Evolutionary conservation across 1,140 invertebrate genomes (phyloP).

Genomic region (Hycleus cichorii): DNA sequence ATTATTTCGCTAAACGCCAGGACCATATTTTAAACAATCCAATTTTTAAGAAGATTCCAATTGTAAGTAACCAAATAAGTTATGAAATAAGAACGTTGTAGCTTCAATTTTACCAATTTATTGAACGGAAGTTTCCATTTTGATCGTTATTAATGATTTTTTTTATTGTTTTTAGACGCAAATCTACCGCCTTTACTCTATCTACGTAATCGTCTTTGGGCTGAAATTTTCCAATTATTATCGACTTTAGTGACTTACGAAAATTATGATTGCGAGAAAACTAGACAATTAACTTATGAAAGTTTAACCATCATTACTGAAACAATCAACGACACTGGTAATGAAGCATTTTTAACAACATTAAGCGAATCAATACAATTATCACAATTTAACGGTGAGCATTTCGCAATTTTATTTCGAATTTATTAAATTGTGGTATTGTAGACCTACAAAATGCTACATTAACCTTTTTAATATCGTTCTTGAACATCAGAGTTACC

Average conservation of each 20-base stretch:
- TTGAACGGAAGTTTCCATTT: no score
- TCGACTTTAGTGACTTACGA: not conserved
- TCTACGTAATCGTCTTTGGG: conserved; percentile 43
- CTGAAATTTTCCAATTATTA: conserved; percentile 44
- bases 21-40: no score
- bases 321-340: conserved; percentile 35
- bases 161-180: conserved; percentile 32
- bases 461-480: conserved; percentile 3
- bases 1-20: no score
- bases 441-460: conserved; percentile 36
- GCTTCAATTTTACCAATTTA: no score
- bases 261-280: not conserved
- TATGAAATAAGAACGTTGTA: no score
- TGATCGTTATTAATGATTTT: no score
- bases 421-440: conserved; percentile 12
- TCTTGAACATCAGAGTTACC: no score
- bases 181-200: conserved; percentile 35
- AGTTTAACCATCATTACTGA: conserved; percentile 32
- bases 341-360: conserved; percentile 37
- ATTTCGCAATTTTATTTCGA: not conserved
- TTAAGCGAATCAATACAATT: conserved; percentile 39
- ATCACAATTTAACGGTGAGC: conserved; percentile 17
- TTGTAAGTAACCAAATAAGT: no score
- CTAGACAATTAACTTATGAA: conserved; percentile 11
- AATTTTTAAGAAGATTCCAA: no score